Evolutionary conservation across 2,113 vertebrate genomes (phyloP).

Genomic region (Boleophthalmus pectinirostris): DNA sequence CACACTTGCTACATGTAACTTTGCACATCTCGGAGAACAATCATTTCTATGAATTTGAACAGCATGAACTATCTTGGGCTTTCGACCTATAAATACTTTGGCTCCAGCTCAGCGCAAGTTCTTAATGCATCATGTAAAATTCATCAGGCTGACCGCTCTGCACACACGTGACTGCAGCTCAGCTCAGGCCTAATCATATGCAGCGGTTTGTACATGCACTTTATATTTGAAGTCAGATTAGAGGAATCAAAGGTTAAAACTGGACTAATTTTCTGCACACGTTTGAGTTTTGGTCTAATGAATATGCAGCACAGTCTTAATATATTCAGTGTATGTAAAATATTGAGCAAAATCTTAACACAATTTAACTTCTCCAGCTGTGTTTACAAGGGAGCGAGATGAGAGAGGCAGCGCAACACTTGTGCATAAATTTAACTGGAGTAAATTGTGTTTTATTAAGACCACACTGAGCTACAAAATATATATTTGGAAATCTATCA

Average conservation of each 20-base stretch:
- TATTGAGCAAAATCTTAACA: conserved; percentile 15
- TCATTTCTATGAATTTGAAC: conserved; percentile 1
- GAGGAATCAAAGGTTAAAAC: conserved; percentile 44
- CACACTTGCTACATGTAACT: conserved; percentile 9
- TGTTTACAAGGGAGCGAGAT: conserved; percentile 8
- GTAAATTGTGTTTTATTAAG: conserved; percentile 11
- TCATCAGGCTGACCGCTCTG: conserved; percentile 15
- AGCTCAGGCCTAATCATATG: conserved; percentile 43
- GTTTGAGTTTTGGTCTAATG: conserved; percentile 37
- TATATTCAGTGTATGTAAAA: conserved; percentile 9
- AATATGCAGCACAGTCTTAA: conserved; percentile 18
- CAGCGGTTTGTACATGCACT: conserved; percentile 24
- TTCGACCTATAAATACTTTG: conserved; percentile 19
- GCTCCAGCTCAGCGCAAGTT: conserved; percentile 27
- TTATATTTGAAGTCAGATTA: conserved; percentile 44
- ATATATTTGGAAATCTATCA: not conserved
- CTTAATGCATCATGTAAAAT: conserved; percentile 19
- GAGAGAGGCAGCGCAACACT: not conserved
- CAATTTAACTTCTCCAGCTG: conserved; percentile 16
- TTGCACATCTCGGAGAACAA: not conserved
- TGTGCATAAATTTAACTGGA: conserved; percentile 3
- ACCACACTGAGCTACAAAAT: not conserved
- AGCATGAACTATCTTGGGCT: not conserved
- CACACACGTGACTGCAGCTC: conserved; percentile 25
- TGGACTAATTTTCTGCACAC: conserved; percentile 31